Evolutionary conservation across 2,888 invertebrate species (phyloP), one percentile per base, ranked within the genome.

Genomic region (Spisula solida): DNA sequence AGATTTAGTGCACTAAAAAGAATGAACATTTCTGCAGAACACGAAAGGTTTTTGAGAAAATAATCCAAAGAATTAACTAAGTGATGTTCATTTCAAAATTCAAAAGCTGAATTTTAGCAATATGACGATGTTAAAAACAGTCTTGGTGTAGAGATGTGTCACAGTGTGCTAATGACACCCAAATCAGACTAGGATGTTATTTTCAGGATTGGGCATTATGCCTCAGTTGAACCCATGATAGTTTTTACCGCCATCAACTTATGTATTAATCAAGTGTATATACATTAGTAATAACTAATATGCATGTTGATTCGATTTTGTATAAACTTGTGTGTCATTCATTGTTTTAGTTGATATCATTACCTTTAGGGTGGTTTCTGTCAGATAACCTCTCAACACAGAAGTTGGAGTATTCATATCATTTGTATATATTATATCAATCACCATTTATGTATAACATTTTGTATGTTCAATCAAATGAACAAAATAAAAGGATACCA

Each of bases 371-470:
- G n/a, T 56, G 20, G n/a, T 56, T 56, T 56, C 20, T 20, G 56
- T n/a, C n/a, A 6, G n/a, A n/a, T 56, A 20, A 66, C n/a, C 25
- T n/a, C 25, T 66, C 8, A 0, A 66, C 25, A 25, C 4, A 0
- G n/a, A 25, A 66, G 25, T 1, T 66, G 25, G 6, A 56, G 25
- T n/a, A 47, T 47, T 47, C 6, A 25, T 25, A 66, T 25, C 60
- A 66, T 66, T 25, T 66, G 60, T 66, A 66, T 66, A 66, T 66
- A 66, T 66, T 66, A 66, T 66, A 66, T 66, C n/a, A 2, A 66
- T 66, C 60, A 66, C 25, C 60, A 66, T 66, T 66, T 66, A 25
- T 66, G 60, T 66, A 25, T 25, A 66, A 10, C 60, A 66, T 66
- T 66, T 25, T 25, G n/a, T 66, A 66, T 66, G 60, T 66, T 66